Evolutionary conservation across 2,888 invertebrate genomes (phyloP), one percentile per base, ranked within the genome.

Genomic region (Aphodius sticticus): DNA sequence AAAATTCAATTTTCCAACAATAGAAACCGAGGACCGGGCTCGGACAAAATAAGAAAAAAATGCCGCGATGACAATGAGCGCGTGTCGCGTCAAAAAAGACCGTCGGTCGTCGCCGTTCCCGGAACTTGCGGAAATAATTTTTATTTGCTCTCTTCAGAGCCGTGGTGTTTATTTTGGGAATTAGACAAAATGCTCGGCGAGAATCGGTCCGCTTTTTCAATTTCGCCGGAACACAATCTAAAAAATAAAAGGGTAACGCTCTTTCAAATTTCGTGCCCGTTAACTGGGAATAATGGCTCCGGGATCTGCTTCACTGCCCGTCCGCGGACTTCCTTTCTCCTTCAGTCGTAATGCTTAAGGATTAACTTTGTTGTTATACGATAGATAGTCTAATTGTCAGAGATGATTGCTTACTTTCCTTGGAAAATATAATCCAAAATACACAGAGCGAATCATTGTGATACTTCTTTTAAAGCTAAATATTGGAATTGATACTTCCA

Each of bases 1-100:
- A 53, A 53, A 53, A 53, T 53, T 53, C 53, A 53, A 53, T 53
- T 53, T 53, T 53, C 53, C 53, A 53, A 53, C 53, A 53, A 53
- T 53, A 53, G 53, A 53, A 53, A 53, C 53, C 12, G 53, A 53
- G 1, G 53, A 53, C 53, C 53, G 12, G 53, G 53, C 53, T 7
- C 53, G 2, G 53, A 2, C 53, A 5, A 53, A 53, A 53, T 9
- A 12, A 53, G 53, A 53, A 53, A 53, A 53, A 53, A 53, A 53
- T 53, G 53, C 53, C 9, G 53, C 53, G 53, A 53, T 53, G 53
- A 53, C 53, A 53, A 53, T 53, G 53, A 53, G 53, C 53, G 53
- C 53, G 53, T 53, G 53, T 53, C 53, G 53, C 53, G 53, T 12
- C 53, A 53, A 53, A 53, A 53, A 53, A 53, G 53, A 53, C 53